Conservation (phyloP, 2,888 invertebrate species). For the Drosophila merina region DNA sequence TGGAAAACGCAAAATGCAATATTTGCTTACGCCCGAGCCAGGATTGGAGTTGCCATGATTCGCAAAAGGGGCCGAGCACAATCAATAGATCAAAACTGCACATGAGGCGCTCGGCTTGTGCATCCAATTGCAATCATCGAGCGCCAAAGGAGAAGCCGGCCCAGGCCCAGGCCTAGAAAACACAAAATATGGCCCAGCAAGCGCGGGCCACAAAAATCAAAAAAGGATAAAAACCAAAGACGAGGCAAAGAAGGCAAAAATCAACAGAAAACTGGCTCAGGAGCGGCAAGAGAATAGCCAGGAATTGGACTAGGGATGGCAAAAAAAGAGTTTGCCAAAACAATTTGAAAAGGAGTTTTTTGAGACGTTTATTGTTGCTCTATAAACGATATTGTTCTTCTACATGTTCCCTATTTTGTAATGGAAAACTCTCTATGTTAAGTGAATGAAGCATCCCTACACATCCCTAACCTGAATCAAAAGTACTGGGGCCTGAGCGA, state of each 20-base stretch:
- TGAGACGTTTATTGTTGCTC: neutral
- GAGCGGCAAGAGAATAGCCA: constrained; percentile 22
- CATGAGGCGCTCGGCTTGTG: constrained; percentile 37
- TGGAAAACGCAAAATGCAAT: constrained; percentile 76
- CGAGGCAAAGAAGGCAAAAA: constrained; percentile 47
- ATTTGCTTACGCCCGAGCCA: constrained; percentile 60
- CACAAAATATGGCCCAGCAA: constrained; percentile 55
- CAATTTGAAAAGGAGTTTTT: neutral
- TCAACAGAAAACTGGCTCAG: constrained; percentile 56
- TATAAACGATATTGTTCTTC: neutral
- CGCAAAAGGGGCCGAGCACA: constrained; percentile 21
- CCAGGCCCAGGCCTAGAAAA: constrained; percentile 10
- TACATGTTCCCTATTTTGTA: neutral
- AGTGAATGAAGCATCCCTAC: neutral
- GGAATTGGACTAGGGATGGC: constrained; percentile 21
- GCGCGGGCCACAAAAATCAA: constrained; percentile 59
- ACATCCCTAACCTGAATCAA: constrained; percentile 1
- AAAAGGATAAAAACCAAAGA: constrained; percentile 41
- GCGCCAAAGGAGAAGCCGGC: constrained; percentile 7
- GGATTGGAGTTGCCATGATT: constrained; percentile 42
- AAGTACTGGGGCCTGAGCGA: constrained; percentile 23
- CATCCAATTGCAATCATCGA: constrained; percentile 57
- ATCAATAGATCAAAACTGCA: constrained; percentile 74
- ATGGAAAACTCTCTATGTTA: neutral
- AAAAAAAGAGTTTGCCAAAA: neutral